Evolutionary conservation across 2,113 vertebrate species (phyloP).

Genomic region (Struthidea cinerea): DNA sequence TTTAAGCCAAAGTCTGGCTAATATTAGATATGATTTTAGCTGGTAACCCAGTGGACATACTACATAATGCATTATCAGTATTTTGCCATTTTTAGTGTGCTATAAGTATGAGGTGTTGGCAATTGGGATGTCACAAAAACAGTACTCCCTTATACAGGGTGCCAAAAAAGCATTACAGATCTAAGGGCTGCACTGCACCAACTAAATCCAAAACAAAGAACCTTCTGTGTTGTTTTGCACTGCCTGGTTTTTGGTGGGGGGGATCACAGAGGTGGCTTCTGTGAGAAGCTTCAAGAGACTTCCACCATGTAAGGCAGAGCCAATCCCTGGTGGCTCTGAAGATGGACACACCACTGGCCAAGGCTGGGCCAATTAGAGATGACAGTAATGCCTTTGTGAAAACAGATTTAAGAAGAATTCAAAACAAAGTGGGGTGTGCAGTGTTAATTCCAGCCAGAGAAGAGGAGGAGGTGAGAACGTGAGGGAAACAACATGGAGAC

Average conservation of each 20-base stretch:
- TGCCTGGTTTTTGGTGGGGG: neutral
- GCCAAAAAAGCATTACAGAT: neutral
- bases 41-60: neutral
- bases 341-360: neutral
- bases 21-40: neutral
- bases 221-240: neutral
- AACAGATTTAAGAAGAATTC: neutral
- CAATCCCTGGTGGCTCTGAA: neutral
- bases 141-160: neutral
- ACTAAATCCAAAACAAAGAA: neutral
- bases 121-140: neutral
- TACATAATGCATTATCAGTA: neutral
- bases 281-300: neutral
- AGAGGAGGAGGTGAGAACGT: neutral
- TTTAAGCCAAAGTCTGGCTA: neutral
- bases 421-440: rapidly evolving
- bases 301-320: neutral
- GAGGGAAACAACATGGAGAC: too few species aligned
- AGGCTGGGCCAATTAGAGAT: neutral
- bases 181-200: neutral
- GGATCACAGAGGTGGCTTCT: rapidly evolving
- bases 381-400: rapidly evolving
- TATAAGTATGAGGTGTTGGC: neutral
- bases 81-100: neutral
- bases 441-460: neutral